These are phyloP conservation scores for Brachionus sp. DNA, from an alignment of 1,140 invertebrate species.

Conservation along the genomic window DNA sequence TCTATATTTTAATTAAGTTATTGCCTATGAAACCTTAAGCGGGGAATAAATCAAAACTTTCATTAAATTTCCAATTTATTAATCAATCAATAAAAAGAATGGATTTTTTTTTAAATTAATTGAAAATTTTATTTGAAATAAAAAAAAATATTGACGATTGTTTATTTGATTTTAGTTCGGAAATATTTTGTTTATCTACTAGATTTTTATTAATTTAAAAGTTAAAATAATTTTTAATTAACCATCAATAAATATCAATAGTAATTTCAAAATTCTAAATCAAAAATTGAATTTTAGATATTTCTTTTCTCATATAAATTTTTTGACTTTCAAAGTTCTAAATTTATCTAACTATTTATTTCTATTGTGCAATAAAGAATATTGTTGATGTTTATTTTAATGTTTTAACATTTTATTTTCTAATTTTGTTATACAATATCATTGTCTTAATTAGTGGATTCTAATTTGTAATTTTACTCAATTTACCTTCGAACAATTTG, in stretches of 20 bases:
- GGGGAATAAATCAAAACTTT: not conserved
- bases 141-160: not conserved
- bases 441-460: too few relatives aligned
- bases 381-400: too few relatives aligned
- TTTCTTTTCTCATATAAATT: too few relatives aligned
- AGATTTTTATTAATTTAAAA: not conserved
- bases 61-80: not conserved
- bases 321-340: too few relatives aligned
- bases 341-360: too few relatives aligned
- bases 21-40: not conserved
- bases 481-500: too few relatives aligned
- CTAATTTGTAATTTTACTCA: too few relatives aligned
- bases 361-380: too few relatives aligned
- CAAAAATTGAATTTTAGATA: too few relatives aligned
- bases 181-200: not conserved
- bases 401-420: too few relatives aligned
- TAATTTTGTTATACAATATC: too few relatives aligned
- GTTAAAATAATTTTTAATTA: not conserved
- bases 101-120: not conserved
- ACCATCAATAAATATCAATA: not conserved
- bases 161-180: not conserved
- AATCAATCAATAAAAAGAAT: not conserved
- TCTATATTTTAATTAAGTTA: not conserved
- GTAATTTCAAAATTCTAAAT: too few relatives aligned
- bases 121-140: not conserved